A percentile compares a stretch with the other conserved stretches of the same genome.
Conservation (phyloP, 35 echinoderm and acorn worm genomes). For the Anneissia japonica region DNA sequence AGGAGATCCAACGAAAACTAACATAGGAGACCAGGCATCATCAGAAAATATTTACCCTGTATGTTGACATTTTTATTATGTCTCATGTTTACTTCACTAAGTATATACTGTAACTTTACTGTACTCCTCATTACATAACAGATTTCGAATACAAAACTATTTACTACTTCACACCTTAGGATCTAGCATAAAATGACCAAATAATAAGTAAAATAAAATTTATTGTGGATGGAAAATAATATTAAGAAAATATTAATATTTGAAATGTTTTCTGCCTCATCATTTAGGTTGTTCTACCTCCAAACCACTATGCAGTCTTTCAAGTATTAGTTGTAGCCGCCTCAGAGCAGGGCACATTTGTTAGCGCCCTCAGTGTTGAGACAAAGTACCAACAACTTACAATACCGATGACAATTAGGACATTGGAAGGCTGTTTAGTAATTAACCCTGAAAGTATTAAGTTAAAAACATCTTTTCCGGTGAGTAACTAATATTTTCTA, state of each 20-base stretch:
- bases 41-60: neutral
- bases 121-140: too few species aligned
- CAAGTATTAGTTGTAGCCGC: conserved; percentile 52
- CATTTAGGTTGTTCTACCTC: conserved; percentile 63
- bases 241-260: neutral
- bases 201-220: too few species aligned
- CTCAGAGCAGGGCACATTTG: conserved; percentile 48
- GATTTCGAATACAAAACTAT: too few species aligned
- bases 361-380: conserved; percentile 53
- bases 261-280: neutral
- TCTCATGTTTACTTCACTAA: too few species aligned
- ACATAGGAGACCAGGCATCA: neutral
- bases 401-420: conserved; percentile 52
- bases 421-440: conserved; percentile 68
- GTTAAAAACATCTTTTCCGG: conserved; percentile 76
- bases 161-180: too few species aligned
- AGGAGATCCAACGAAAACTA: neutral
- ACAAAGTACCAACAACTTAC: conserved; percentile 43
- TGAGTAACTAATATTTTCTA: too few species aligned
- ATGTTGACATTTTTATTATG: too few species aligned
- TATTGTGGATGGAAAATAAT: neutral
- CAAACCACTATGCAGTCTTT: conserved; percentile 72
- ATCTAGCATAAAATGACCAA: too few species aligned
- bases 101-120: too few species aligned
- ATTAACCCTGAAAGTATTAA: conserved; percentile 68